These are phyloP conservation scores for Uropetala carovei DNA, from an alignment of 2,888 invertebrate genomes.

Conservation along the genomic window DNA sequence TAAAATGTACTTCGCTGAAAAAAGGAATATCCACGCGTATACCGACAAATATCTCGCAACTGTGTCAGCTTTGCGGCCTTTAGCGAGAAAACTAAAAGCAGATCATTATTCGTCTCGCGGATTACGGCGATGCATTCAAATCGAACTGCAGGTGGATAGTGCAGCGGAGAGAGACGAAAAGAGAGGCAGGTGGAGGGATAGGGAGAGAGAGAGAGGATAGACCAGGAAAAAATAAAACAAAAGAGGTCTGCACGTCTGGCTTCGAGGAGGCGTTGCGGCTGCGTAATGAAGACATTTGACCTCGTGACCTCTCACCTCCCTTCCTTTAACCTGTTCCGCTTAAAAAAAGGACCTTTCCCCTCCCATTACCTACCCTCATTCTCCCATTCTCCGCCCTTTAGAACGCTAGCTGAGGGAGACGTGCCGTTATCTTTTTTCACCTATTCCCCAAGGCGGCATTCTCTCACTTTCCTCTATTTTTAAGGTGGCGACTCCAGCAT, in stretches of 20 bases:
- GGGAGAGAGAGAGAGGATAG: too few species aligned
- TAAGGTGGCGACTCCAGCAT: too few species aligned
- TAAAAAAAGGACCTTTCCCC: neutral
- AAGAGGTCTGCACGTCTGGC: neutral
- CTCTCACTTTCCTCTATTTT: too few species aligned
- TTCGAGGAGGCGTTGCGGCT: slow-evolving; percentile 19
- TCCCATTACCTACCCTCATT: neutral
- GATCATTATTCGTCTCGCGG: neutral
- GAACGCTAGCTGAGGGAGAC: neutral
- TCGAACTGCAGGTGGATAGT: slow-evolving; percentile 28
- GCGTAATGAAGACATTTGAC: slow-evolving; percentile 11
- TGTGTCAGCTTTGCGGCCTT: neutral
- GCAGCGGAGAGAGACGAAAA: neutral
- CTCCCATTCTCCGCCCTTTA: neutral
- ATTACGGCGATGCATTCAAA: slow-evolving; percentile 7
- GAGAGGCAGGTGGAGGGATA: too few species aligned
- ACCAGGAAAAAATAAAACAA: neutral
- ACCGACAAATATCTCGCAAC: neutral
- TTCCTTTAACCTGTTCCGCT: neutral
- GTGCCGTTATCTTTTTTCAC: neutral
- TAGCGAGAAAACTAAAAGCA: neutral
- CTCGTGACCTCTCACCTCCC: neutral
- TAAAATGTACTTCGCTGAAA: too few species aligned
- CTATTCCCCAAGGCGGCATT: neutral
- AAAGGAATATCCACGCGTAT: too few species aligned